Percentiles rank a stretch among this genome's conserved stretches.
Evolutionary conservation across 2,888 invertebrate genomes (phyloP).

Genomic region (Lepas anatifera): DNA sequence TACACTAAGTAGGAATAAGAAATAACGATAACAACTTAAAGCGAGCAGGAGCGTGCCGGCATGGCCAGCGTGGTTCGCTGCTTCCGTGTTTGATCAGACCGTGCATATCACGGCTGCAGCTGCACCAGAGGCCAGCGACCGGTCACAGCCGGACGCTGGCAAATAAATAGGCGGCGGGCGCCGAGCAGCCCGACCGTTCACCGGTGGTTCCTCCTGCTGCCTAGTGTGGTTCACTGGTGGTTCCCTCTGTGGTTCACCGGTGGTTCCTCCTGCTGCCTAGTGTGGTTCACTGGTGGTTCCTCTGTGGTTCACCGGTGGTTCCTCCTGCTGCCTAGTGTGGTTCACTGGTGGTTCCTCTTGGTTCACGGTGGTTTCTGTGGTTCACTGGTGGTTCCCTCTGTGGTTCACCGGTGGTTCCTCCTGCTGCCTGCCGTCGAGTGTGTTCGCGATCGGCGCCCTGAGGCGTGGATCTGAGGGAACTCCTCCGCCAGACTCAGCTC

Average conservation of each 20-base stretch:
- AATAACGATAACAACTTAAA: conserved; percentile 12
- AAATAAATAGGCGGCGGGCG: too few relatives aligned
- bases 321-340: too few relatives aligned
- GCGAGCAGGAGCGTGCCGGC: neutral
- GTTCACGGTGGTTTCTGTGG: neutral
- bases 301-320: too few relatives aligned
- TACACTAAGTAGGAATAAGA: neutral
- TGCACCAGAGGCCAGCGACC: neutral
- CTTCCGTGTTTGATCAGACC: neutral
- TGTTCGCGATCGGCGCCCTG: neutral
- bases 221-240: too few relatives aligned
- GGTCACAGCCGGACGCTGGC: too few relatives aligned
- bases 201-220: too few relatives aligned
- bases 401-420: neutral
- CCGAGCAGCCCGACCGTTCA: too few relatives aligned
- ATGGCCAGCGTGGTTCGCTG: neutral
- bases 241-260: neutral
- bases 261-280: neutral
- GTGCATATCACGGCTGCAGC: neutral
- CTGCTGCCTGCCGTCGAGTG: neutral
- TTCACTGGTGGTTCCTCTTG: too few relatives aligned
- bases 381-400: neutral
- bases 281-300: neutral
- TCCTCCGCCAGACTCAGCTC: neutral
- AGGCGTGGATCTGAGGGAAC: neutral